Evolutionary conservation across 2,113 vertebrate species (phyloP), one percentile per base, ranked within the genome.

Genomic region (Podarcis raffonei): DNA sequence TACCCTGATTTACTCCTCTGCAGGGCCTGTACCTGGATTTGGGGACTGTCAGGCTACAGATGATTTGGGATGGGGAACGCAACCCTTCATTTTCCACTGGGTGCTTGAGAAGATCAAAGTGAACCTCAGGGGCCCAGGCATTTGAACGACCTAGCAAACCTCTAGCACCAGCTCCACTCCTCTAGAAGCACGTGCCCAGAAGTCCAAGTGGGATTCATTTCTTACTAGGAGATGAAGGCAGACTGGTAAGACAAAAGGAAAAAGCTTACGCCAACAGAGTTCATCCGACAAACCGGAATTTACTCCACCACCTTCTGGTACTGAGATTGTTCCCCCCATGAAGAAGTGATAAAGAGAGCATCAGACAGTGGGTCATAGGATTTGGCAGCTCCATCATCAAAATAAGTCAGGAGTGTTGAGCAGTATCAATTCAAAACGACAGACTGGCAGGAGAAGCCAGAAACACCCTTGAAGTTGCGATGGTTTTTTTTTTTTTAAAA

Each of bases 241-340:
- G 13, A 75, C 11, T 0, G 69, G 6, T 0, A 6, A 66, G 74
- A 81, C 23, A 91, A 87, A 69, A 30, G 68, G 9, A 23, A 69
- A 30, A 23, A 69, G 23, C 68, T 23, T 30, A 23, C 9, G 72
- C 80, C 37, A 69, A 30, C 20, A 42, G 35, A n/a, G 4, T 23
- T 53, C 35, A 72, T 4, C 74, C 78, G 1, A 0, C 68, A 30
- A 75, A 57, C 0, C 0, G 32, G 74, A 13, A 20, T 53, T 89
- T 0, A 1, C 37, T 90, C 37, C 35, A 81, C 65, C 85, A 74
- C 72, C 77, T 35, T 42, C 0, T 0, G 83, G 84, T 13, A 81
- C 75, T 89, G 78, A 32, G 86, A 27, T 85, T 65, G 48, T 87
- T 89, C 59, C 53, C 57, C 84, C 89, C 48, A 48, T 11, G 22